These are phyloP conservation scores for Eurystomus gularis DNA, from an alignment of 2,113 vertebrate species.

Conservation along the genomic window DNA sequence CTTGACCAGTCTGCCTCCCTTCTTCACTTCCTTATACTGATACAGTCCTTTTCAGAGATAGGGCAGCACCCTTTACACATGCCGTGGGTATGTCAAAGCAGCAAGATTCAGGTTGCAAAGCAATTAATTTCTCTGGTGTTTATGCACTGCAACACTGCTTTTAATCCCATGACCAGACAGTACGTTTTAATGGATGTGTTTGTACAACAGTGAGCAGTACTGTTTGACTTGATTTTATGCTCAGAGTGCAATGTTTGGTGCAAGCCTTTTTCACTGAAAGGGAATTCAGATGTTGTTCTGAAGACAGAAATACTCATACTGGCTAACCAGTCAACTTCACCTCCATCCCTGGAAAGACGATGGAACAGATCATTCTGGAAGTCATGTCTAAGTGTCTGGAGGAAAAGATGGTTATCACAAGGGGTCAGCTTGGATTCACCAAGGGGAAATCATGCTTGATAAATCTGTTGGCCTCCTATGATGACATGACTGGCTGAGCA, in stretches of 20 bases:
- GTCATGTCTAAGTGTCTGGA: too few relatives aligned
- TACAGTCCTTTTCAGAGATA: not conserved
- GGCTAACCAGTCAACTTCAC: too few relatives aligned
- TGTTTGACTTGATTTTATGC: not conserved
- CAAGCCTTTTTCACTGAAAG: not conserved
- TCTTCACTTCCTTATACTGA: not conserved
- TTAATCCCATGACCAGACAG: not conserved
- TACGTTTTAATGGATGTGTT: not conserved
- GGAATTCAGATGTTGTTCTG: not conserved
- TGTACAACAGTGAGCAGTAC: not conserved
- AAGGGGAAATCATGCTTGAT: too few relatives aligned
- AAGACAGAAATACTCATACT: not conserved
- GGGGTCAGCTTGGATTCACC: too few relatives aligned
- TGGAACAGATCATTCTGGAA: too few relatives aligned
- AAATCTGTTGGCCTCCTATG: too few relatives aligned
- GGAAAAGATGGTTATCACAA: too few relatives aligned
- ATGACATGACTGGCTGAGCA: too few relatives aligned
- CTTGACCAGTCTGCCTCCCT: not conserved
- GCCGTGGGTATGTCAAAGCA: accelerated
- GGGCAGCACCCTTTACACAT: not conserved
- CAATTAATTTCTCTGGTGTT: not conserved
- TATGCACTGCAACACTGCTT: not conserved
- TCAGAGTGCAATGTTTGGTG: not conserved
- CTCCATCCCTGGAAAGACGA: too few relatives aligned
- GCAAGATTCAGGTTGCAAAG: not conserved